Percentiles rank a stretch among this genome's conserved stretches.
Evolutionary conservation across 2,888 invertebrate species (phyloP).

Genomic region (Limenitis camilla): DNA sequence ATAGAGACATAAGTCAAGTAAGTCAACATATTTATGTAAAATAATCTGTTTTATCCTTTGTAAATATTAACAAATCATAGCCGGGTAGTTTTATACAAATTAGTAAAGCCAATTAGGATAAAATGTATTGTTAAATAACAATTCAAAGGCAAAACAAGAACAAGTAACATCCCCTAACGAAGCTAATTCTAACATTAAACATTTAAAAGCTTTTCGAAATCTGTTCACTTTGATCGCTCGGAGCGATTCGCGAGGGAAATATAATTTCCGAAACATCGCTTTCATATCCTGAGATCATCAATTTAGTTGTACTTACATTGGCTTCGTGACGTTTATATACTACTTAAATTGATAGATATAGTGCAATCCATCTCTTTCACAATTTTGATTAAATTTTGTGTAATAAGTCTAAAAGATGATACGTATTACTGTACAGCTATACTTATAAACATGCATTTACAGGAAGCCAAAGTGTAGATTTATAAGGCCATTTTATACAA

Average conservation of each 20-base stretch:
- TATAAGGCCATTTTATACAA: too few relatives aligned
- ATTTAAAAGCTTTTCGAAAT: conserved; percentile 13
- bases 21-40: too few relatives aligned
- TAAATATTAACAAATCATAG: too few relatives aligned
- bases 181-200: conserved; percentile 9
- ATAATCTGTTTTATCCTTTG: too few relatives aligned
- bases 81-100: too few relatives aligned
- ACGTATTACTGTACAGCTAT: too few relatives aligned
- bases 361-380: too few relatives aligned
- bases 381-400: too few relatives aligned
- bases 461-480: too few relatives aligned
- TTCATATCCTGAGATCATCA: conserved; percentile 20
- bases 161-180: conserved; percentile 4
- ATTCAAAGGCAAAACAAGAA: conserved; percentile 3
- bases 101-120: background rate
- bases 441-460: too few relatives aligned
- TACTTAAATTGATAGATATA: background rate
- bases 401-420: too few relatives aligned
- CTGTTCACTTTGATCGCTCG: conserved; percentile 11
- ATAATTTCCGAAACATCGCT: conserved; percentile 20
- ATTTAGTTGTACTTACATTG: conserved; percentile 19
- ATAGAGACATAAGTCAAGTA: too few relatives aligned
- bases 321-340: conserved; percentile 6
- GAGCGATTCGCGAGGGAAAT: conserved; percentile 16
- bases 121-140: background rate